Conservation (phyloP, 2,888 invertebrate species). For the Coelopa pilipes region DNA sequence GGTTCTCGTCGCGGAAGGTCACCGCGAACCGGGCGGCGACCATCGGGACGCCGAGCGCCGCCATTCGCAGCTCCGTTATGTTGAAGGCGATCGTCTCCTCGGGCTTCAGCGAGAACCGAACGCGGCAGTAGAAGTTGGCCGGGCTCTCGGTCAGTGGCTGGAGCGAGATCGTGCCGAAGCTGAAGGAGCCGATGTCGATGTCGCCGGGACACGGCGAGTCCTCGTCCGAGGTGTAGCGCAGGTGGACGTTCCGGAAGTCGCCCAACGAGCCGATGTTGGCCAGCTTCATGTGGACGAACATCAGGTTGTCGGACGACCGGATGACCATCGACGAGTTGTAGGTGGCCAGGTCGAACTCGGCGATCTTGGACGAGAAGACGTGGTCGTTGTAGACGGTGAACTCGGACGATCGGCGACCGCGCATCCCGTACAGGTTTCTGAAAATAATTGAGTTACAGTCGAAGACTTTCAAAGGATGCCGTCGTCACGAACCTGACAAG, state of each 20-base stretch:
- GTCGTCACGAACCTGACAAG: no score
- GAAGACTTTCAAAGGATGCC: no score
- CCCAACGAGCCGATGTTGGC: conserved; percentile 39
- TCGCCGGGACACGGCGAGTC: conserved; percentile 69
- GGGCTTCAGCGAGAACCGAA: conserved; percentile 45
- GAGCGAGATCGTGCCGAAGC: conserved; percentile 65
- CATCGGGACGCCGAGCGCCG: not conserved
- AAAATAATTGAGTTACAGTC: no score
- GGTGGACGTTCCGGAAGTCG: conserved; percentile 73
- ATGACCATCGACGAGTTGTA: conserved; percentile 66
- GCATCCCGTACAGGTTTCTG: no score
- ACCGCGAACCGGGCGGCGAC: conserved; percentile 30
- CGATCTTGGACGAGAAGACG: conserved; percentile 55
- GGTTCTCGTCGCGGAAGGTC: conserved; percentile 42
- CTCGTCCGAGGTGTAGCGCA: conserved; percentile 74
- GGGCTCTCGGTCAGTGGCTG: not conserved
- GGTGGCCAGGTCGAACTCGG: conserved; percentile 56
- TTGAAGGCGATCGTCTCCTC: conserved; percentile 54
- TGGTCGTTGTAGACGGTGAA: conserved; percentile 53
- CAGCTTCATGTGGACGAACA: conserved; percentile 70
- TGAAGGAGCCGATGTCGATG: conserved; percentile 58
- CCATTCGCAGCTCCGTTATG: conserved; percentile 35
- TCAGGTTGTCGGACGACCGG: conserved; percentile 73
- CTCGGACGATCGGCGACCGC: not conserved
- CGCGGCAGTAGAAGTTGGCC: conserved; percentile 50